Conservation (phyloP, 2,888 invertebrate genomes). For the Lampropteryx suffumata region DNA sequence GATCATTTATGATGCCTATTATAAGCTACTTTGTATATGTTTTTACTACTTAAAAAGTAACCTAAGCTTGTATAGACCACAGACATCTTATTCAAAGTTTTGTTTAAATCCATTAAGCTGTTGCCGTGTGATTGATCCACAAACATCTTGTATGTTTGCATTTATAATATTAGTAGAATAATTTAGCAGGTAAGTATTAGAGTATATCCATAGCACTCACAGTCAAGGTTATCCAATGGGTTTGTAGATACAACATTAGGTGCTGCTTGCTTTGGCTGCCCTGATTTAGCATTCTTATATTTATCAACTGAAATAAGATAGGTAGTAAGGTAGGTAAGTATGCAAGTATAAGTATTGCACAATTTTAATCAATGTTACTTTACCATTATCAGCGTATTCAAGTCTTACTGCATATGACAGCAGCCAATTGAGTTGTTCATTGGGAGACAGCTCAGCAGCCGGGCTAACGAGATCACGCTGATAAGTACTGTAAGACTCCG, state of each 20-base stretch:
- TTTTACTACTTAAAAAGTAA: too few species aligned
- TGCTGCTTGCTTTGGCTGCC: slow-evolving; percentile 82
- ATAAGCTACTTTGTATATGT: too few species aligned
- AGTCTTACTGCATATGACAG: slow-evolving; percentile 91
- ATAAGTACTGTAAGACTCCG: slow-evolving; percentile 87
- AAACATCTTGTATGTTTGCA: too few species aligned
- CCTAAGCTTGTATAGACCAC: too few species aligned
- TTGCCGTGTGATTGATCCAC: too few species aligned
- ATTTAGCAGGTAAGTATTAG: not conserved
- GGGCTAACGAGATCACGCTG: slow-evolving; percentile 90
- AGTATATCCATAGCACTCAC: slow-evolving; percentile 80
- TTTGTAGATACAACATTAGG: slow-evolving; percentile 91
- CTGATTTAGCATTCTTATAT: slow-evolving; percentile 86
- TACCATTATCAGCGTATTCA: slow-evolving; percentile 92
- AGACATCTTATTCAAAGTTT: too few species aligned
- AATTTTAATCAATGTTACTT: too few species aligned
- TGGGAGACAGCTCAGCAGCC: slow-evolving; percentile 73
- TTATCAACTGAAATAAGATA: slow-evolving; percentile 85
- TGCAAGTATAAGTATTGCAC: too few species aligned
- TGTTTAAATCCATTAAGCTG: too few species aligned
- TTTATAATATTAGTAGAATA: too few species aligned
- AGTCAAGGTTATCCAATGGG: slow-evolving; percentile 92
- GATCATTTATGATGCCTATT: too few species aligned
- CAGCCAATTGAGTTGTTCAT: slow-evolving; percentile 93
- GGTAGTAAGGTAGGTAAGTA: too few species aligned